A percentile compares a stretch with the other conserved stretches of the same genome.
Evolutionary conservation across 2,113 vertebrate genomes (phyloP).

Genomic region (Equus przewalskii): DNA sequence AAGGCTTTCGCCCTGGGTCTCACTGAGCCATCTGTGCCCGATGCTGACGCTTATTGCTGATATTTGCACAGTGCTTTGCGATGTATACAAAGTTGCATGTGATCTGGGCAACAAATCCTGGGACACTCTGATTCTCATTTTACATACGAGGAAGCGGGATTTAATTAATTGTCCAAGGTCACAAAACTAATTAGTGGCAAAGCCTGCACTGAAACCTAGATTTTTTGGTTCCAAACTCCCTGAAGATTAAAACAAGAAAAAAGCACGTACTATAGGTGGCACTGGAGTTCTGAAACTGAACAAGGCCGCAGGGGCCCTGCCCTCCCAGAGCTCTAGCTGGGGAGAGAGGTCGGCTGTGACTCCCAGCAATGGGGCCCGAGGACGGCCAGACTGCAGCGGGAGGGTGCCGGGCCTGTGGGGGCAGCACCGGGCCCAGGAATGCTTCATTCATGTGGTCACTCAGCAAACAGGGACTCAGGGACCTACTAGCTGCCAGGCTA

Average conservation of each 20-base stretch:
- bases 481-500: not conserved
- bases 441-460: not conserved
- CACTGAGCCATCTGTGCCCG: not conserved
- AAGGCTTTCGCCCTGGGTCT: not conserved
- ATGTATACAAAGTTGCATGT: not conserved
- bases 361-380: not conserved
- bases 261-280: not conserved
- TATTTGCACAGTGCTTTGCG: not conserved
- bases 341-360: fast-evolving
- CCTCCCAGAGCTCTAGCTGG: not conserved
- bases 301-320: not conserved
- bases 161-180: conserved; percentile 18
- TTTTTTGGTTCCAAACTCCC: not conserved
- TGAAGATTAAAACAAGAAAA: not conserved
- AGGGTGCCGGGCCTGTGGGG: fast-evolving
- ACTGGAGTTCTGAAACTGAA: not conserved
- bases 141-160: not conserved
- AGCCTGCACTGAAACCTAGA: not conserved
- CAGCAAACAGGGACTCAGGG: not conserved
- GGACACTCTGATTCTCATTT: not conserved
- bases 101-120: not conserved
- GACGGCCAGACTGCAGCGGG: fast-evolving
- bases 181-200: not conserved
- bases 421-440: fast-evolving
- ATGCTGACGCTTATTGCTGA: not conserved